Evolutionary conservation across 2,888 invertebrate genomes (phyloP).

Genomic region (Drosophila peninsularis): DNA sequence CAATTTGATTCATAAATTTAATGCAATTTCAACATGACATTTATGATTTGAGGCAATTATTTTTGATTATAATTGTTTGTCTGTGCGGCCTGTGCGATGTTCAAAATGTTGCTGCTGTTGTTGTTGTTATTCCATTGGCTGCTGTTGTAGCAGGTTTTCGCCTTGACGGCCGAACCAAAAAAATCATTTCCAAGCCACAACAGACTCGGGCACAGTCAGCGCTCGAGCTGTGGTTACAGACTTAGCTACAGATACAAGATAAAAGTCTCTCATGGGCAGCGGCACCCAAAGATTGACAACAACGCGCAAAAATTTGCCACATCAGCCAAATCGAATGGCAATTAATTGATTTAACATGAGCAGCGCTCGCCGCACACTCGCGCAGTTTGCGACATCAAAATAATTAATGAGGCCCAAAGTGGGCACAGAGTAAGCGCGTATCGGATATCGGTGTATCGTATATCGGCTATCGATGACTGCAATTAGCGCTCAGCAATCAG

Average conservation of each 20-base stretch:
- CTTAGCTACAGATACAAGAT: constrained; percentile 25
- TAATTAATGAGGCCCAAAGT: constrained; percentile 57
- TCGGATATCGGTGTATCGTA: constrained; percentile 13
- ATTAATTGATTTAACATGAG: constrained; percentile 72
- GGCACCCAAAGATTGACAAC: constrained; percentile 54
- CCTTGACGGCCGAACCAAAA: constrained; percentile 29
- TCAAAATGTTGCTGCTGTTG: constrained; percentile 10
- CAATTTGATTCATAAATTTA: constrained; percentile 49
- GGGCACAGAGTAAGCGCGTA: constrained; percentile 8
- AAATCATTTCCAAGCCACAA: constrained; percentile 25
- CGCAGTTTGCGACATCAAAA: constrained; percentile 29
- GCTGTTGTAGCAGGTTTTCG: constrained; percentile 43
- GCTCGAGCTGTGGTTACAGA: not conserved
- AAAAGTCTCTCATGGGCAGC: constrained; percentile 54
- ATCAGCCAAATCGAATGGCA: constrained; percentile 64
- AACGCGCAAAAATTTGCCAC: constrained; percentile 50
- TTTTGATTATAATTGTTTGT: constrained; percentile 59
- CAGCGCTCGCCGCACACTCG: constrained; percentile 18
- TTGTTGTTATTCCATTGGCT: constrained; percentile 5
- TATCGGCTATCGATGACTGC: constrained; percentile 35
- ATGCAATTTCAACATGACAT: constrained; percentile 59
- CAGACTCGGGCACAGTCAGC: not conserved
- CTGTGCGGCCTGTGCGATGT: constrained; percentile 16
- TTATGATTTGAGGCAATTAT: constrained; percentile 68
- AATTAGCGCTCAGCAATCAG: constrained; percentile 39